phyloP scores from a whole-genome alignment of 2,113 vertebrate species.

The Cyphomyrus plagiostoma region DNA sequence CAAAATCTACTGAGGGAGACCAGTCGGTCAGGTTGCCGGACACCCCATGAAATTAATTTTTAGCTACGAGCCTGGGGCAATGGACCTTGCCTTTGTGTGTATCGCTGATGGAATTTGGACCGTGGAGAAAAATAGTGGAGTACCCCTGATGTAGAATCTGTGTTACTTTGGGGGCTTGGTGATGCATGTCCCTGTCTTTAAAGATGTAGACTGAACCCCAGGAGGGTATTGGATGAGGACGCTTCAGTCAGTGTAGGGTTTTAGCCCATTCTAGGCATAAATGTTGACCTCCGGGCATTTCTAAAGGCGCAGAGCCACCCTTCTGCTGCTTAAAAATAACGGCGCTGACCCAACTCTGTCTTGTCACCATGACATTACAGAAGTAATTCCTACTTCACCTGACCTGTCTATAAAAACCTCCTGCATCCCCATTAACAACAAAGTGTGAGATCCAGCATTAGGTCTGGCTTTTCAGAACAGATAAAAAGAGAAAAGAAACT shows the following conservation, averaged over 20 bases:
- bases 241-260: conserved; percentile 1
- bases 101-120: neutral
- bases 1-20: neutral
- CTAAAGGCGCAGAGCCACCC: neutral
- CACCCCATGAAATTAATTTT: neutral
- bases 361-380: neutral
- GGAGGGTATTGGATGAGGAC: conserved; percentile 15
- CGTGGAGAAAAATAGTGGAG: neutral
- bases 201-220: conserved; percentile 21
- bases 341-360: neutral
- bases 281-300: neutral
- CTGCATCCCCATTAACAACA: neutral
- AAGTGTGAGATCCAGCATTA: neutral
- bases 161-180: conserved; percentile 35
- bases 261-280: neutral
- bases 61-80: neutral
- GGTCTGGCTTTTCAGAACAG: neutral
- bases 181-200: conserved; percentile 24
- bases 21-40: neutral
- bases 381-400: neutral
- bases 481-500: neutral
- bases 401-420: neutral
- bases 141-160: conserved; percentile 32
- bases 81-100: neutral
- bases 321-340: neutral